A percentile compares a stretch with the other conserved stretches of the same genome.
Evolutionary conservation across 2,888 invertebrate genomes (phyloP).

Genomic region (Rhagonycha lutea): DNA sequence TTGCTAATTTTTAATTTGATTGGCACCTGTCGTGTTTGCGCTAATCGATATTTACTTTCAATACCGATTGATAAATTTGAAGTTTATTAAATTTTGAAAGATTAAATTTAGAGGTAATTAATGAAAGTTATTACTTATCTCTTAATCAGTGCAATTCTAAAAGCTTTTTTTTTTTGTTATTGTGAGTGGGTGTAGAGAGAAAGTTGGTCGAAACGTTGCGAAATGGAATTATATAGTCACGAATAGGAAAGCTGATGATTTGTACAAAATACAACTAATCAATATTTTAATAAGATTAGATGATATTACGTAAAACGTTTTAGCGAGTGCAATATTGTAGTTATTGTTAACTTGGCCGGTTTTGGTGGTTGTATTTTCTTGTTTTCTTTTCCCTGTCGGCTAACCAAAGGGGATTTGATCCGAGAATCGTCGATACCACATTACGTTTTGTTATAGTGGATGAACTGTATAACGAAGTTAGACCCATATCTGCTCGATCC

Average conservation of each 20-base stretch:
- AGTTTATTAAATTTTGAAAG: conserved; percentile 1
- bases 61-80: conserved; percentile 5
- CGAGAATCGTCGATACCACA: conserved; percentile 10
- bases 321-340: neutral
- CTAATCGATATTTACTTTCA: conserved; percentile 6
- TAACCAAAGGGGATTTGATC: conserved; percentile 10
- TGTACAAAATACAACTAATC: conserved; percentile 20
- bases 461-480: conserved; percentile 26
- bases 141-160: conserved; percentile 6
- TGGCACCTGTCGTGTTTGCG: conserved; percentile 6
- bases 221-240: conserved; percentile 33
- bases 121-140: neutral
- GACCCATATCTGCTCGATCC: conserved; percentile 21
- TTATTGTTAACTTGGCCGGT: neutral
- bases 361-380: neutral
- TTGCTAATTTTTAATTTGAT: conserved; percentile 3
- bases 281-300: conserved; percentile 7
- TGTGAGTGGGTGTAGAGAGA: conserved; percentile 30
- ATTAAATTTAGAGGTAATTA: neutral
- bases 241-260: conserved; percentile 31
- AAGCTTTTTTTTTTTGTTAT: conserved; percentile 7
- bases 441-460: conserved; percentile 19
- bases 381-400: conserved; percentile 2
- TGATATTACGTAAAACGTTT: conserved; percentile 12
- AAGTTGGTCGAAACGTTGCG: conserved; percentile 27